Conservation (phyloP, 2,797 vertebrate species). For the Galago senegalensis region DNA sequence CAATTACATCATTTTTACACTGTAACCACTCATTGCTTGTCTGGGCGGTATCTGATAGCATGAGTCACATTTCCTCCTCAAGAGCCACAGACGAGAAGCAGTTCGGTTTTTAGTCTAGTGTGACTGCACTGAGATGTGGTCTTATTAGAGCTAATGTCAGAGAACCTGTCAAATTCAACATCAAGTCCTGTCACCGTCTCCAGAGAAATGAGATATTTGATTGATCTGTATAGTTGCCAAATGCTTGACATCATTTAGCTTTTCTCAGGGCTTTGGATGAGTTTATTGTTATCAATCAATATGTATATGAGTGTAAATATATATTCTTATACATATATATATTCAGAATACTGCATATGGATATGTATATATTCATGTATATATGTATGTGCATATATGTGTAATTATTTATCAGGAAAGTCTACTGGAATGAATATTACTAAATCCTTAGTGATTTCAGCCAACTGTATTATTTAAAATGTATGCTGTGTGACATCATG, state of each 20-base stretch:
- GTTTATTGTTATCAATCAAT: not conserved
- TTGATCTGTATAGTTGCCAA: slow-evolving; percentile 24
- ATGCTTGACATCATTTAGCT: not conserved
- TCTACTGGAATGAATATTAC: not conserved
- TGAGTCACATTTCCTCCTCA: not conserved
- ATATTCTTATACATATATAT: not conserved
- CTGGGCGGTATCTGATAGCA: not conserved
- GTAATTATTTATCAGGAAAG: slow-evolving; percentile 4
- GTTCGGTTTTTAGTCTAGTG: not conserved
- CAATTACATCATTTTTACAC: not conserved
- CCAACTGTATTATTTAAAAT: not conserved
- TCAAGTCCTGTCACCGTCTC: not conserved
- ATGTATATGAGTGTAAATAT: not conserved
- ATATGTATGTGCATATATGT: too few species aligned
- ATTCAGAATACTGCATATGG: not conserved
- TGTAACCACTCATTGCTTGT: not conserved
- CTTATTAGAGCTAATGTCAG: slow-evolving; percentile 39
- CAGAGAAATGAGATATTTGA: slow-evolving; percentile 15
- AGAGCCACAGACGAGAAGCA: not conserved
- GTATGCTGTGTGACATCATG: not conserved
- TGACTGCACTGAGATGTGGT: not conserved
- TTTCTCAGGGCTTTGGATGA: not conserved
- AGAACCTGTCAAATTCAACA: slow-evolving; percentile 24
- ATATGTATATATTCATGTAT: too few species aligned
- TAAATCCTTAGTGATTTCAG: not conserved